Conservation (phyloP, 2,888 invertebrate genomes). For the Aplocera efformata region DNA sequence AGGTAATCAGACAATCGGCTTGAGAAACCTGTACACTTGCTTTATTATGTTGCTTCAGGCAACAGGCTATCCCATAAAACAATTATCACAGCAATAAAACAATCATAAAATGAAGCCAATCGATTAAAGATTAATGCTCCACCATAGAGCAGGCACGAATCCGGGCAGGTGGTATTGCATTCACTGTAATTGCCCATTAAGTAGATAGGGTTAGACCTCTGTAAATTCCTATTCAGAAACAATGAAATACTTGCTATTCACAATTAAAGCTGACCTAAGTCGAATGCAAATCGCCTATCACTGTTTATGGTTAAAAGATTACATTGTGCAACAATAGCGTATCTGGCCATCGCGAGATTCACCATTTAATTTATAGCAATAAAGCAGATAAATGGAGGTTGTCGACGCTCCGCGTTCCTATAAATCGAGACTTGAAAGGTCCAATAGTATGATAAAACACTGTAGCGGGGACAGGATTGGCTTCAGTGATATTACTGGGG, state of each 20-base stretch:
- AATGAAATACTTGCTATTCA: slow-evolving; percentile 72
- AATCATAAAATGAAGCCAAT: slow-evolving; percentile 15
- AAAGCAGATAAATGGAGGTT: slow-evolving; percentile 69
- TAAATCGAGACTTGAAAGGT: slow-evolving; percentile 44
- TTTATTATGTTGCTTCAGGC: slow-evolving; percentile 11
- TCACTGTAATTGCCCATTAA: slow-evolving; percentile 68
- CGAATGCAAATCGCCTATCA: slow-evolving; percentile 74
- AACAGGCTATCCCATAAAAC: slow-evolving; percentile 8
- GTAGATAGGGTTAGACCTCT: slow-evolving; percentile 36
- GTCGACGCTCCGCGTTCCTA: slow-evolving; percentile 70
- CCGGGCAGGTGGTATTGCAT: slow-evolving; percentile 47
- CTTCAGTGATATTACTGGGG: no score
- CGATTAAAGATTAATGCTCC: slow-evolving; percentile 37
- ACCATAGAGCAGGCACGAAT: slow-evolving; percentile 15
- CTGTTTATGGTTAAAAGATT: slow-evolving; percentile 77
- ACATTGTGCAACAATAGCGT: slow-evolving; percentile 70
- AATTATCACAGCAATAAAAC: slow-evolving; percentile 14
- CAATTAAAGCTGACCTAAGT: slow-evolving; percentile 70
- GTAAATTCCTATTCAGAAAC: slow-evolving; percentile 57
- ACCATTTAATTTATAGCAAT: slow-evolving; percentile 76
- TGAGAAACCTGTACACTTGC: background rate
- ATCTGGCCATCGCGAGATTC: slow-evolving; percentile 68
- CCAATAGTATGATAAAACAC: slow-evolving; percentile 38
- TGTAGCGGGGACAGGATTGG: slow-evolving; percentile 11
- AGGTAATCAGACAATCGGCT: background rate